Evolutionary conservation across 2,888 invertebrate species (phyloP), one percentile per base, ranked within the genome.

Genomic region (Leucoma salicis): DNA sequence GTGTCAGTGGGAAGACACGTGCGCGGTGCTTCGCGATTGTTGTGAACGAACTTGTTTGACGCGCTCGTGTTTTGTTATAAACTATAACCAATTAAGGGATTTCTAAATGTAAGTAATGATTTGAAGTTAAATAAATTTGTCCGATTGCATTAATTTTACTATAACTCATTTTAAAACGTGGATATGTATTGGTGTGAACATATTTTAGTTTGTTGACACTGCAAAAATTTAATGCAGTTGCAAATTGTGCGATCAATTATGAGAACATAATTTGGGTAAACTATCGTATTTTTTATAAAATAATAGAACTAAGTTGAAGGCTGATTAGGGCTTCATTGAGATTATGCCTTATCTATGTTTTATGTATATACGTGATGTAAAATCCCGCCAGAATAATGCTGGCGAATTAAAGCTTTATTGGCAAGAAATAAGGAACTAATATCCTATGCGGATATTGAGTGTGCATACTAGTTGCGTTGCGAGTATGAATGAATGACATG

Each of bases 1-100:
- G 71, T 78, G 78, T 71, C 75, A 71, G 62, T 64, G 76, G 53
- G 68, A 31, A 46, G 66, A 53, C 74, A 78, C 85, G 86, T 66
- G 63, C 49, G 46, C 35, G 36, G 31, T 43, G 39, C 37, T 31
- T 39, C 47, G 47, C 41, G 37, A 39, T 28, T 24, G 29, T 42
- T 55, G 60, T 61, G 60, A 46, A 49, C 49, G 49, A 55, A 56
- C 34, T 44, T 44, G 39, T 45, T 56, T 45, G 45, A 42, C 52
- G 39, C 45, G 35, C 31, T 38, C 48, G 46, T 51, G 60, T 50
- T 52, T 40, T 59, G 27, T 50, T 41, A 44, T 45, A 31, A 21
- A 46, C 24, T 41, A 44, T 45, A 31, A 21, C 47, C 24, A 44
- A 47, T 47, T 25, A 48, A 56, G 38, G 60, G 53, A 62, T 61